These are phyloP conservation scores for Poicephalus gulielmi DNA, from an alignment of 2,113 vertebrate genomes.

Conservation along the genomic window DNA sequence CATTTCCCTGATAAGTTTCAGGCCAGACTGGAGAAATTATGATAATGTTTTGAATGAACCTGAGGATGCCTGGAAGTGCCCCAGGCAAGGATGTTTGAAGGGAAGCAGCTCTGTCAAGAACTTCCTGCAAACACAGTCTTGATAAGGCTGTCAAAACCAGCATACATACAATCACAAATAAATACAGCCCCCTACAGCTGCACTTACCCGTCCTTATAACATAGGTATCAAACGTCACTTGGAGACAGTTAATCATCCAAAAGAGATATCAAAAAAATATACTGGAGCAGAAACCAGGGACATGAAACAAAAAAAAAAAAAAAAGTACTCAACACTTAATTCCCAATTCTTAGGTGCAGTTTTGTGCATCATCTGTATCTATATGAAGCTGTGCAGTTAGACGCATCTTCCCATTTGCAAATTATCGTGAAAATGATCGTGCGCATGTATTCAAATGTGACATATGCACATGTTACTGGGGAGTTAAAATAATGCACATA, in stretches of 20 bases:
- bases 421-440: not conserved
- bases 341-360: not conserved
- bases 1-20: not conserved
- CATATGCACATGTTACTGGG: rapidly evolving
- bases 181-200: not conserved
- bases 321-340: not conserved
- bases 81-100: not conserved
- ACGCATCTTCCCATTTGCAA: not conserved
- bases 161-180: not conserved
- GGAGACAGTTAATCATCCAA: not conserved
- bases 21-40: not conserved
- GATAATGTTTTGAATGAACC: not conserved
- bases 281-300: not conserved
- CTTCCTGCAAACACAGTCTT: not conserved
- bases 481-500: not conserved
- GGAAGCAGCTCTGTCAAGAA: not conserved
- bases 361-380: not conserved
- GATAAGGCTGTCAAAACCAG: not conserved
- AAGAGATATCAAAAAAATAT: not conserved
- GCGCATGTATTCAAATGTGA: not conserved
- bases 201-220: not conserved
- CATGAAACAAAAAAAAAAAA: not conserved
- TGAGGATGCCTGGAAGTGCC: not conserved
- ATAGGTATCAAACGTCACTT: not conserved
- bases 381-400: not conserved